Evolutionary conservation across 2,888 invertebrate species (phyloP).

Genomic region (Orthosia cruda): DNA sequence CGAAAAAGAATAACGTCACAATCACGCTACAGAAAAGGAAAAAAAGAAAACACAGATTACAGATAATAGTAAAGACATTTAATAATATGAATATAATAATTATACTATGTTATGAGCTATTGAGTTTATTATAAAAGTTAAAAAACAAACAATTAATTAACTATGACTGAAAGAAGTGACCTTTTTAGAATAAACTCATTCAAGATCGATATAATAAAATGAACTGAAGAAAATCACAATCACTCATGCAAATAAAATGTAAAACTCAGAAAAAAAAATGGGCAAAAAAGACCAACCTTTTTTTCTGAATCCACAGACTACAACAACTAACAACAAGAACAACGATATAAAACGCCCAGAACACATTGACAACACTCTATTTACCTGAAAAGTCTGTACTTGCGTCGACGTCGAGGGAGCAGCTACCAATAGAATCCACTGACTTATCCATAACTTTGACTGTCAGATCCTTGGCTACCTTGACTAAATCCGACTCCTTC

Average conservation of each 20-base stretch:
- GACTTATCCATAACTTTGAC: slow-evolving; percentile 94
- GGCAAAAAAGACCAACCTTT: neutral
- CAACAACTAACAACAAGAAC: slow-evolving; percentile 64
- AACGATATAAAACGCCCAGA: slow-evolving; percentile 67
- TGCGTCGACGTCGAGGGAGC: slow-evolving; percentile 96
- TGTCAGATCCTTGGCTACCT: slow-evolving; percentile 84
- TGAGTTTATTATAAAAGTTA: slow-evolving; percentile 40
- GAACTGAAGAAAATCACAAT: slow-evolving; percentile 53
- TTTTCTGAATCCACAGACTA: slow-evolving; percentile 68
- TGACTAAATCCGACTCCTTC: slow-evolving; percentile 86
- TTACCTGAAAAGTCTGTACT: slow-evolving; percentile 95
- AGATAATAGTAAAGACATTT: slow-evolving; percentile 62
- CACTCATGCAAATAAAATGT: slow-evolving; percentile 30
- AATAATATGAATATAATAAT: slow-evolving; percentile 55
- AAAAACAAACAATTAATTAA: neutral
- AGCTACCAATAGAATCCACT: slow-evolving; percentile 96
- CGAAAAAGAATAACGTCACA: slow-evolving; percentile 46
- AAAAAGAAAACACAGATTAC: slow-evolving; percentile 68
- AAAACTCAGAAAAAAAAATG: slow-evolving; percentile 24
- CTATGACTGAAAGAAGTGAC: neutral
- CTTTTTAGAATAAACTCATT: slow-evolving; percentile 37
- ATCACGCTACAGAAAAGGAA: slow-evolving; percentile 55
- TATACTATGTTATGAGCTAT: slow-evolving; percentile 20
- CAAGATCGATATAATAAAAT: slow-evolving; percentile 35
- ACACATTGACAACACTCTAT: slow-evolving; percentile 74